Percentiles rank a stretch among this genome's conserved stretches.
phyloP scores from a whole-genome alignment of 2,113 vertebrate genomes.

The Colius striatus region DNA sequence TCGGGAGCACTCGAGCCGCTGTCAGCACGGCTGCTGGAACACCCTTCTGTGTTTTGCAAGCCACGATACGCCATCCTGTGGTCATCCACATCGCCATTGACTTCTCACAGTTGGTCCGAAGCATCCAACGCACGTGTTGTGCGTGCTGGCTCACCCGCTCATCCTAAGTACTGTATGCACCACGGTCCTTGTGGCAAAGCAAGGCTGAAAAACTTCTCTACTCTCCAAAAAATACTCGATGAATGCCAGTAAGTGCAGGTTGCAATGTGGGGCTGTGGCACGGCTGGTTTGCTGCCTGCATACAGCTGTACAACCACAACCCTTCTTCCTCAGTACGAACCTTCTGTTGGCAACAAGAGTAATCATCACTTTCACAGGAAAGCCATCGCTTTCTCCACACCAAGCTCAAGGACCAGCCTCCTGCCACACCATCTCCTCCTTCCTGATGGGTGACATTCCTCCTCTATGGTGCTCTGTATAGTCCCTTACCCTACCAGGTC shows the following conservation, averaged over 20 bases:
- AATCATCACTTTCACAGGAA: not conserved
- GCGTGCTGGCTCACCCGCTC: rapidly evolving
- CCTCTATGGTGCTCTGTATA: rapidly evolving
- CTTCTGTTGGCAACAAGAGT: not conserved
- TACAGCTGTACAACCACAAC: rapidly evolving
- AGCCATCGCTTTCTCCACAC: rapidly evolving
- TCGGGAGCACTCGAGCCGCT: rapidly evolving
- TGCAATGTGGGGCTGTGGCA: not conserved
- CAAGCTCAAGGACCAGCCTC: not conserved
- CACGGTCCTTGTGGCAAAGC: rapidly evolving
- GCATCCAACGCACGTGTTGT: rapidly evolving
- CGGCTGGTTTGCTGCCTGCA: not conserved
- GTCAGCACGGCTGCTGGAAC: rapidly evolving
- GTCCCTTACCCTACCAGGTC: no score
- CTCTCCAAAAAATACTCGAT: not conserved
- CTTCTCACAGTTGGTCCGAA: not conserved
- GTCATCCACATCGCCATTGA: not conserved
- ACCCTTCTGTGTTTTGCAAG: not conserved
- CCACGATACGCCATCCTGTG: constrained; percentile 38
- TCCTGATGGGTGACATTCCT: not conserved
- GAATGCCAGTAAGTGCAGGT: rapidly evolving
- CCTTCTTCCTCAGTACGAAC: not conserved
- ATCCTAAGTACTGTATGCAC: rapidly evolving
- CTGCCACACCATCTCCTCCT: not conserved
- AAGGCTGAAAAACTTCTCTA: not conserved